Base-by-base conservation (phyloP, 2,888 invertebrate genomes). In the Eristalis pertinax region DNA sequence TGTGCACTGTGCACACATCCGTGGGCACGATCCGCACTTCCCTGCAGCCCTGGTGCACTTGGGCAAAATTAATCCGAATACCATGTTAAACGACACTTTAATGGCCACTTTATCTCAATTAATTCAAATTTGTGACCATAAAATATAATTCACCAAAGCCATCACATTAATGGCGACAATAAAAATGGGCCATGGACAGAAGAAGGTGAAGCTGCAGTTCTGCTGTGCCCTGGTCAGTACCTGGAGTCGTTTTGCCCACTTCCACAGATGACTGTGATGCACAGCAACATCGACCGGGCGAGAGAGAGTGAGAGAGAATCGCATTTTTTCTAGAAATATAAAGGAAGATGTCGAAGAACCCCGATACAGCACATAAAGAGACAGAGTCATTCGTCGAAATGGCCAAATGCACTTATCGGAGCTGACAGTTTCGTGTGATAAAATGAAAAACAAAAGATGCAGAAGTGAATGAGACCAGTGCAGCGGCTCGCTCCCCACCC, bases 51-150 rank as follows among this genome's bases (percentile, higher is more conserved):
- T n/a, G 32, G 62, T 76, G 83, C 81, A 79, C 76, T 74, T 78
- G 77, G 60, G 69, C 19, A 65, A 77, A 89, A 88, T 88, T 88
- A 88, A 89, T 85, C 87, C 89, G 89, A 89, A 89, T 88, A 81
- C 89, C 84, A 89, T 90, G 89, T 89, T 89, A 89, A 89, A 89
- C 89, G 90, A 90, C 89, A 89, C 86, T 89, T 90, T 90, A 89
- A 90, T 89, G 87, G 85, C 79, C 89, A 89, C 89, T 90, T 89
- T 88, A 89, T 89, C 90, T 89, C 89, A 90, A 89, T 90, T 89
- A 89, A 89, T 89, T 89, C 89, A 89, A 89, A 89, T 89, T 90
- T 89, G 89, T 86, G 89, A 89, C 89, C 89, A 89, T 89, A 89
- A 89, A 89, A 89, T 89, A 87, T 89, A 88, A 79, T 87, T 87